Percentiles rank a stretch among this genome's conserved stretches.
Evolutionary conservation across 2,888 invertebrate species (phyloP).

Genomic region (Agonum fuliginosum): DNA sequence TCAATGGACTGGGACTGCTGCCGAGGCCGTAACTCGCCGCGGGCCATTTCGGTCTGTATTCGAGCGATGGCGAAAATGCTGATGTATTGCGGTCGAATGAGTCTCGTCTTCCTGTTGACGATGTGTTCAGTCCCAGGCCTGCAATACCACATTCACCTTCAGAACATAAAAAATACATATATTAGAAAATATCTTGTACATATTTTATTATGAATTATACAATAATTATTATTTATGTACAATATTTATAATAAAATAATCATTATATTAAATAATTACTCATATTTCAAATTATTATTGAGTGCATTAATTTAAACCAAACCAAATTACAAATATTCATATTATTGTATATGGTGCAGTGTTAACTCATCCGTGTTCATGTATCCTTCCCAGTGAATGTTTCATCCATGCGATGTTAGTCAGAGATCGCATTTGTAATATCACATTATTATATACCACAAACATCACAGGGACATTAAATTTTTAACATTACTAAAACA

Average conservation of each 20-base stretch:
- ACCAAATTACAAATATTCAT: neutral
- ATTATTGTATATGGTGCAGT: too few species aligned
- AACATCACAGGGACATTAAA: too few species aligned
- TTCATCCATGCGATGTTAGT: too few species aligned
- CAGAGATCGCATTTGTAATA: too few species aligned
- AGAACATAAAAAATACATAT: conserved; percentile 34
- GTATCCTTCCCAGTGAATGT: too few species aligned
- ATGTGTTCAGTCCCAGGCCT: conserved; percentile 80
- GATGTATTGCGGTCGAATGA: conserved; percentile 87
- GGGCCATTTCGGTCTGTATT: conserved; percentile 80
- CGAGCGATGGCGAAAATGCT: conserved; percentile 84
- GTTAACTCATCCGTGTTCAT: too few species aligned
- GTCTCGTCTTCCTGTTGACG: conserved; percentile 83
- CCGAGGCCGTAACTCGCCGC: conserved; percentile 75
- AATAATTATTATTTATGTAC: neutral
- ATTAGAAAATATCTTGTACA: conserved; percentile 38
- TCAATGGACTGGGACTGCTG: conserved; percentile 73
- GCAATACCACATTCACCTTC: conserved; percentile 65
- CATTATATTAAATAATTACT: neutral
- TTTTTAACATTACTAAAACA: too few species aligned
- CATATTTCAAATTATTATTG: neutral
- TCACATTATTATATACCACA: too few species aligned
- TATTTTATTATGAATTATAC: neutral
- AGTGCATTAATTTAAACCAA: neutral
- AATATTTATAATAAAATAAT: neutral